Conservation (phyloP, 92 coral and sea anemone genomes). For the Zoanthus gigantus region DNA sequence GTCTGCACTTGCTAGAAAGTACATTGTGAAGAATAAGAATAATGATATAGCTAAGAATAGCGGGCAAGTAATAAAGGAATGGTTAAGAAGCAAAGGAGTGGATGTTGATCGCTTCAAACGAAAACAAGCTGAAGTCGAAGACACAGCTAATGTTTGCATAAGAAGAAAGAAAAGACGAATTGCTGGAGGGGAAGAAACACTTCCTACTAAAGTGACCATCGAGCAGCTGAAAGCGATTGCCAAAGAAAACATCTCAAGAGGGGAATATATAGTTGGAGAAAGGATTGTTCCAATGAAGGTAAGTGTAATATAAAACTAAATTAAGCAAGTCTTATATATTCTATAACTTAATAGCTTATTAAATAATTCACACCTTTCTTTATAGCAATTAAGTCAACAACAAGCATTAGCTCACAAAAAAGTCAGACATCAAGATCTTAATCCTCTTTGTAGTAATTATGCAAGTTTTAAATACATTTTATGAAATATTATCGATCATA, state of each 20-base stretch:
- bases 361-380: background rate
- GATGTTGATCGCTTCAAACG: slow-evolving; percentile 1
- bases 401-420: too few species aligned
- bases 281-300: slow-evolving; percentile 59
- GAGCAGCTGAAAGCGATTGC: slow-evolving; percentile 38
- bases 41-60: slow-evolving; percentile 6
- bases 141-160: slow-evolving; percentile 31
- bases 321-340: background rate
- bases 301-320: slow-evolving; percentile 3
- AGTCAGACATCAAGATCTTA: too few species aligned
- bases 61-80: slow-evolving; percentile 8
- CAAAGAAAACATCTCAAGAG: slow-evolving; percentile 46
- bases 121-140: slow-evolving; percentile 3
- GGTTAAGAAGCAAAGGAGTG: background rate
- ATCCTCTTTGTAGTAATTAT: too few species aligned
- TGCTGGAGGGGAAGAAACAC: slow-evolving; percentile 32
- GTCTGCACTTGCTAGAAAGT: background rate
- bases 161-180: slow-evolving; percentile 37
- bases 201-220: slow-evolving; percentile 26
- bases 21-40: background rate
- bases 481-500: too few species aligned
- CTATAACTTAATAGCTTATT: background rate
- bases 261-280: slow-evolving; percentile 49
- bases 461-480: too few species aligned
- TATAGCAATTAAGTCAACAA: background rate